A percentile compares a stretch with the other conserved stretches of the same genome.
Conservation (phyloP, 2,113 vertebrate genomes). For the Varanus komodoensis region DNA sequence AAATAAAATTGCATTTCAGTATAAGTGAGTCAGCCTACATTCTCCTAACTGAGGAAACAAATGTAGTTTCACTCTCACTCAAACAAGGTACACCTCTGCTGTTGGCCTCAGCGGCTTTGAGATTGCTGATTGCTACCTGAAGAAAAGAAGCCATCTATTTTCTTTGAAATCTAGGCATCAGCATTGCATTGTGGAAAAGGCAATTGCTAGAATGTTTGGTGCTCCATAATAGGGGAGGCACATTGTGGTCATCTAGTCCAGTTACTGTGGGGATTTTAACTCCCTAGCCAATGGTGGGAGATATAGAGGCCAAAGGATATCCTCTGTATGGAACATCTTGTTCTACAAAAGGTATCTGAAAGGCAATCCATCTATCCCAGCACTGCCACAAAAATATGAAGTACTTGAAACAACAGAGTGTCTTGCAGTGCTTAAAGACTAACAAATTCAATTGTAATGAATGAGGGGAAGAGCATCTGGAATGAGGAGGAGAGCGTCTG, state of each 20-base stretch:
- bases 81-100: not conserved
- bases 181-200: not conserved
- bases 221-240: not conserved
- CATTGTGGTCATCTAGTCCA: too few relatives aligned
- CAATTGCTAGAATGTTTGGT: not conserved
- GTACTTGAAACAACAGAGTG: too few relatives aligned
- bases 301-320: too few relatives aligned
- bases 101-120: not conserved
- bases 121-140: not conserved
- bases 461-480: too few relatives aligned
- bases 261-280: too few relatives aligned
- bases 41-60: not conserved
- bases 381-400: too few relatives aligned
- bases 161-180: conserved; percentile 7
- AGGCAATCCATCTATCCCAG: not conserved
- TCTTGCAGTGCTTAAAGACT: too few relatives aligned
- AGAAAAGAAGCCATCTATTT: not conserved
- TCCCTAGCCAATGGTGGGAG: too few relatives aligned
- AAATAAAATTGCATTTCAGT: not conserved
- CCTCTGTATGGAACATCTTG: too few relatives aligned
- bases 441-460: too few relatives aligned
- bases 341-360: not conserved
- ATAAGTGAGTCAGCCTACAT: not conserved
- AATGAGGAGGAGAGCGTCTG: too few relatives aligned
- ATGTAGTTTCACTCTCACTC: not conserved